Evolutionary conservation across 1,140 invertebrate species (phyloP), one percentile per base, ranked within the genome.

Genomic region (Drosophila kikkawai): DNA sequence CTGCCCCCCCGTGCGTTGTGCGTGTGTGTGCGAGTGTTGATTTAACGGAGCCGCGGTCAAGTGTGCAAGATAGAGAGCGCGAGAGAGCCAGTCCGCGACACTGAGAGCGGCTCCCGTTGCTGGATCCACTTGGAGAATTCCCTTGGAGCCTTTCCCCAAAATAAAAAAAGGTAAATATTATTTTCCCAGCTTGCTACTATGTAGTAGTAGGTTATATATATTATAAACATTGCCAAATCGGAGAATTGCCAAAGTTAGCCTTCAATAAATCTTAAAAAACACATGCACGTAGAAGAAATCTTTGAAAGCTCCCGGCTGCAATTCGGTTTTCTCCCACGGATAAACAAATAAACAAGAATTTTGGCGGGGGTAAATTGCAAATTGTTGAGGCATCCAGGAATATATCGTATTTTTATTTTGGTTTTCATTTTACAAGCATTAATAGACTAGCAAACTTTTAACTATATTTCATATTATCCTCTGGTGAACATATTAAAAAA

Each of bases 11-110:
- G 51, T 19, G 34, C 66, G 71, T 5, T 7, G 51, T 50, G 58
- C 41, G 29, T 51, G 66, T 39, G 56, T 64, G 58, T 68, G 70
- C 58, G 53, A n/a, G 70, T 75, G 71, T 78, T 67, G 68, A 70
- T 78, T 75, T 87, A 87, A 87, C 83, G 83, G 83, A 88, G 77
- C 61, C 84, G 83, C 84, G 84, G 84, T 88, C 84, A 84, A 87
- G 84, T 88, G 77, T 70, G 69, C 59, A 63, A 39, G 41, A 55
- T 42, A 67, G 59, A 73, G 67, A 73, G 60, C 41, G 45, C 45
- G 41, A 55, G 48, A 59, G 53, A 57, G 47, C 36, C n/a, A 51
- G 61, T 58, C 69, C 61, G 69, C 77, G 73, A 59, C 59, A 17
- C 39, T 34, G 42, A 79, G 60, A 50, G 50, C 63, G 55, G 64